Evolutionary conservation across 2,888 invertebrate genomes (phyloP).

Genomic region (Clitarchus hookeri): DNA sequence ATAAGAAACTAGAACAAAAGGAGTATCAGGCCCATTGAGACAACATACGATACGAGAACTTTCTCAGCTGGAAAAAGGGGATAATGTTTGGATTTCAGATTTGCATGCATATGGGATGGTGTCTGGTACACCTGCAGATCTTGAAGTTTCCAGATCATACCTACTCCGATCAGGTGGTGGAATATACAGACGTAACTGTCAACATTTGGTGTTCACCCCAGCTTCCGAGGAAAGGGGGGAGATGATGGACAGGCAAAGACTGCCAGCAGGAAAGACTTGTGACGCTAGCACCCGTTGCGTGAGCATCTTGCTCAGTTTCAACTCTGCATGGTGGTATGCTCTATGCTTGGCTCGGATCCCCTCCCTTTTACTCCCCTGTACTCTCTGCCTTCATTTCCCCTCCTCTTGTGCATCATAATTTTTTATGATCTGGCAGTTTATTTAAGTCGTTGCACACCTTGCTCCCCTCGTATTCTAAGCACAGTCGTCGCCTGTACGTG

Average conservation of each 20-base stretch:
- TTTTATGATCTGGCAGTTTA: too few relatives aligned
- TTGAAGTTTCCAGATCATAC: not conserved
- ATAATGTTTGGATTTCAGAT: not conserved
- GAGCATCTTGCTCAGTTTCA: too few relatives aligned
- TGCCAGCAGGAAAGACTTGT: too few relatives aligned
- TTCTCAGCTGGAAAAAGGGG: not conserved
- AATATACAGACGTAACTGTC: not conserved
- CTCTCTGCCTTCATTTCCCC: too few relatives aligned
- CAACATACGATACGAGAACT: not conserved
- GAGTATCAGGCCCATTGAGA: not conserved
- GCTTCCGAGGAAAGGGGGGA: not conserved
- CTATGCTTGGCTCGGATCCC: too few relatives aligned
- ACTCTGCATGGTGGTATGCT: too few relatives aligned
- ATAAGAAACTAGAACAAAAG: not conserved
- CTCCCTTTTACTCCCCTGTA: too few relatives aligned
- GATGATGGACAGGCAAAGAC: not conserved
- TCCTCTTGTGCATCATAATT: too few relatives aligned
- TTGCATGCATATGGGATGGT: not conserved
- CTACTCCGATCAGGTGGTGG: not conserved
- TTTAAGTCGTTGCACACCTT: too few relatives aligned
- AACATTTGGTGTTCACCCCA: not conserved
- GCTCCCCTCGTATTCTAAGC: too few relatives aligned
- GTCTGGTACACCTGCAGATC: not conserved
- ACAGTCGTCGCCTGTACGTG: too few relatives aligned
- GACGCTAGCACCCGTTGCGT: too few relatives aligned